phyloP scores from a whole-genome alignment of 2,113 vertebrate species.

The Trochalopteron elliotii region DNA sequence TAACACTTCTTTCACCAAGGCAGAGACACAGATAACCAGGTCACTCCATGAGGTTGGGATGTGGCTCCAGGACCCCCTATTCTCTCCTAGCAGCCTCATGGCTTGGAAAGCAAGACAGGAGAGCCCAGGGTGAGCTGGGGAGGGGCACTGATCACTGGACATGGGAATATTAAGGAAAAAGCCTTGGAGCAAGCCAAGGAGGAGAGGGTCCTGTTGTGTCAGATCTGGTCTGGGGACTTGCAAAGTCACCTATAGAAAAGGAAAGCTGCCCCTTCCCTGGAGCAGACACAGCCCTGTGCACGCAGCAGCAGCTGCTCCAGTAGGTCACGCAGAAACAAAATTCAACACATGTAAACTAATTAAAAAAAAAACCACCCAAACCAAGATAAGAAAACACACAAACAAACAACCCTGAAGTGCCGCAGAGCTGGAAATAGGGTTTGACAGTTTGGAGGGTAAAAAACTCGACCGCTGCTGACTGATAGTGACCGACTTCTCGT shows the following conservation, averaged over 20 bases:
- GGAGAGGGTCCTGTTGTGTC: background rate
- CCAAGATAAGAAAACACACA: background rate
- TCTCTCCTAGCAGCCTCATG: fast-evolving
- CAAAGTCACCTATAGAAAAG: background rate
- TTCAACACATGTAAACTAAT: background rate
- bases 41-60: fast-evolving
- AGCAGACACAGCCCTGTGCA: background rate
- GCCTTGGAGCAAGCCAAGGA: background rate
- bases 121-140: fast-evolving
- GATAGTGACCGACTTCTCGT: background rate
- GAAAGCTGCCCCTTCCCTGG: background rate
- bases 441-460: background rate
- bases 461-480: background rate
- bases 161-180: background rate
- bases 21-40: background rate
- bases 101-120: background rate
- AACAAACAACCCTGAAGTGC: background rate
- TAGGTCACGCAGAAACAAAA: background rate
- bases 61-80: background rate
- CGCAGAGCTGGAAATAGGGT: background rate
- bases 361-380: background rate
- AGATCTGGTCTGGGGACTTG: background rate
- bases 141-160: fast-evolving
- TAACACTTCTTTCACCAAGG: background rate
- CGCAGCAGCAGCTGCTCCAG: background rate